Conservation (phyloP, 2,797 vertebrate species). For the Gallinago nigripennis region DNA sequence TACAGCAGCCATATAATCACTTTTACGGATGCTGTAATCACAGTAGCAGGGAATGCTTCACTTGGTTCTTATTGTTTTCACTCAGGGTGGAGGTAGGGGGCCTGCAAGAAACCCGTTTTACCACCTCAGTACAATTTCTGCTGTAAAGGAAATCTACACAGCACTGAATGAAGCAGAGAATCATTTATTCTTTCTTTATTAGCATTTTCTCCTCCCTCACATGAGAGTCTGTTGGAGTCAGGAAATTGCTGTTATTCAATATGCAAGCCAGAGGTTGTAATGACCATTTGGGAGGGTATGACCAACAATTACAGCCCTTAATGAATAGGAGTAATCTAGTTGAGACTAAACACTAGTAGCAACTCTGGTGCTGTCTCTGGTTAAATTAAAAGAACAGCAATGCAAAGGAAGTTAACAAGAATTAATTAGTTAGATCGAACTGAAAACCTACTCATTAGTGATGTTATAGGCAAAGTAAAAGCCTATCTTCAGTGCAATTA, state of each 20-base stretch:
- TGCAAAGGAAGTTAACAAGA: constrained; percentile 87
- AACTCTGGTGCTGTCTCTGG: constrained; percentile 80
- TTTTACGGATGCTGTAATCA: constrained; percentile 88
- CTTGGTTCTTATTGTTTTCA: constrained; percentile 86
- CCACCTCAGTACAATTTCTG: constrained; percentile 81
- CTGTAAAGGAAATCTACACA: constrained; percentile 83
- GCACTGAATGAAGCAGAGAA: constrained; percentile 82
- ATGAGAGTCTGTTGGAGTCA: constrained; percentile 82
- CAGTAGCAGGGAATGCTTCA: constrained; percentile 86
- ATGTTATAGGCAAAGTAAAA: constrained; percentile 88
- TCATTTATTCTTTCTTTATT: constrained; percentile 86
- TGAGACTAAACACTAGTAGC: constrained; percentile 82
- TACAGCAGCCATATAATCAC: constrained; percentile 87
- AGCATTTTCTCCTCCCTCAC: constrained; percentile 84
- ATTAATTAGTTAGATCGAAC: constrained; percentile 90
- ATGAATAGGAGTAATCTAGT: constrained; percentile 86
- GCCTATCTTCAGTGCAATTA: constrained; percentile 90
- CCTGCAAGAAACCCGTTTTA: constrained; percentile 79
- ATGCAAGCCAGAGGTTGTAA: constrained; percentile 84
- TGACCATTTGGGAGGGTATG: constrained; percentile 84
- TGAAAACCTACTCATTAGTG: constrained; percentile 88
- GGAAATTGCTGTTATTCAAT: constrained; percentile 87
- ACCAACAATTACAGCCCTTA: constrained; percentile 85
- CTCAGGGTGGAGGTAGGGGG: constrained; percentile 84
- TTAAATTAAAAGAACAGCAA: constrained; percentile 86